Percentiles rank a stretch among this genome's conserved stretches.
These are phyloP conservation scores for Pteronotus mesoamericanus DNA, from an alignment of 2,797 vertebrate species.

Conservation along the genomic window DNA sequence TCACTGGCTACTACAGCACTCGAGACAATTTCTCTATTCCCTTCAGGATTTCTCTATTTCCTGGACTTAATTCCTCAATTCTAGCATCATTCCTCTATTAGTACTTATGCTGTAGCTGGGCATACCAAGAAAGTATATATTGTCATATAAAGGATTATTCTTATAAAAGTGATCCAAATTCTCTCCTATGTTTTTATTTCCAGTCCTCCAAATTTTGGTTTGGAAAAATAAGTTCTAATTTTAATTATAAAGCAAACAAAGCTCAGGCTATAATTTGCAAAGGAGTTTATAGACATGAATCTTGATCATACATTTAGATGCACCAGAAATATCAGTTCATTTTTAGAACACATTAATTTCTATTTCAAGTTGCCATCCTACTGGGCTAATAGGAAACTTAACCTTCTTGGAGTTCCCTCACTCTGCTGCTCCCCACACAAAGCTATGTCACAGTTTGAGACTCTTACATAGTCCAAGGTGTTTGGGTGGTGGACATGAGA, in stretches of 20 bases:
- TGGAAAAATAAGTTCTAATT: constrained; percentile 7
- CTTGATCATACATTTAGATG: not conserved
- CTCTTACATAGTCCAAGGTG: not conserved
- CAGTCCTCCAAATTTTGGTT: not conserved
- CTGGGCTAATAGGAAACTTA: not conserved
- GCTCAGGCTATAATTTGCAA: not conserved
- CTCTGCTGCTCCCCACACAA: not conserved
- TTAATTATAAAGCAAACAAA: constrained; percentile 16
- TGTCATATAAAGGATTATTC: not conserved
- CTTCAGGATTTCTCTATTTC: not conserved
- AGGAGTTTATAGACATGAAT: not conserved
- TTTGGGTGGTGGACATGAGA: not conserved
- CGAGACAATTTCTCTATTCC: not conserved
- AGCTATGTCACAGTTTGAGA: not conserved
- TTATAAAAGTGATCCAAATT: not conserved
- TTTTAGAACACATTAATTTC: not conserved
- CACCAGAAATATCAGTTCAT: not conserved
- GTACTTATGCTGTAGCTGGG: not conserved
- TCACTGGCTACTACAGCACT: not conserved
- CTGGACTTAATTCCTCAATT: not conserved
- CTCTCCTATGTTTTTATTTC: not conserved
- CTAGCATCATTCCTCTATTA: not conserved
- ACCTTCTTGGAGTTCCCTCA: not conserved
- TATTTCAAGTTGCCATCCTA: not conserved
- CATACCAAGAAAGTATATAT: not conserved